Percentiles rank a stretch among this genome's conserved stretches.
These are phyloP conservation scores for Thumatha senex DNA, from an alignment of 2,888 invertebrate genomes.

Conservation along the genomic window DNA sequence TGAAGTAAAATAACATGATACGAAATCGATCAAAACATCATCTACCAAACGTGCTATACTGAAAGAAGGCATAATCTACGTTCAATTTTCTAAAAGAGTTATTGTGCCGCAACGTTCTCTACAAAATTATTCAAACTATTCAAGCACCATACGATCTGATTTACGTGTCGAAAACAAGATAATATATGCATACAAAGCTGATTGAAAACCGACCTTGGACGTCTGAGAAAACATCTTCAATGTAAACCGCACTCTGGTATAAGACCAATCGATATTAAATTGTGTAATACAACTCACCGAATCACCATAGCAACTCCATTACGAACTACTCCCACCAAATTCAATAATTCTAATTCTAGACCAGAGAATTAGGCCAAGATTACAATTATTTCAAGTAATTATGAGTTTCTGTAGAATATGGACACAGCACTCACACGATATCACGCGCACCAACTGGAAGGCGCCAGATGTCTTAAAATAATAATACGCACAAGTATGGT, in stretches of 20 bases:
- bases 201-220: constrained; percentile 52
- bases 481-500: constrained; percentile 60
- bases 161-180: constrained; percentile 11
- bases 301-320: constrained; percentile 63
- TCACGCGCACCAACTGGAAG: constrained; percentile 49
- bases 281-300: constrained; percentile 47
- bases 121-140: not conserved
- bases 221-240: constrained; percentile 47
- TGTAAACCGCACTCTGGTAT: constrained; percentile 28
- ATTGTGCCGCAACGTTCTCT: not conserved
- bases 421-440: constrained; percentile 42
- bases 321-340: constrained; percentile 51
- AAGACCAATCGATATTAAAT: constrained; percentile 41
- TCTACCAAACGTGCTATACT: not conserved
- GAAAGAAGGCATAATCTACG: not conserved
- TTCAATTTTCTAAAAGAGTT: not conserved
- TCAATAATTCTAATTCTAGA: constrained; percentile 52
- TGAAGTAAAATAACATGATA: not conserved
- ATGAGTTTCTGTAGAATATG: constrained; percentile 26
- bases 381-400: constrained; percentile 50
- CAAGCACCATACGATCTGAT: constrained; percentile 9
- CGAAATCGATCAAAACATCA: not conserved
- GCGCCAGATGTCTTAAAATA: constrained; percentile 66
- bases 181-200: constrained; percentile 31
- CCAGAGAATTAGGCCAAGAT: constrained; percentile 66